Evolutionary conservation across 2,888 invertebrate genomes (phyloP), one percentile per base, ranked within the genome.

Genomic region (Cacoxenus indagator): DNA sequence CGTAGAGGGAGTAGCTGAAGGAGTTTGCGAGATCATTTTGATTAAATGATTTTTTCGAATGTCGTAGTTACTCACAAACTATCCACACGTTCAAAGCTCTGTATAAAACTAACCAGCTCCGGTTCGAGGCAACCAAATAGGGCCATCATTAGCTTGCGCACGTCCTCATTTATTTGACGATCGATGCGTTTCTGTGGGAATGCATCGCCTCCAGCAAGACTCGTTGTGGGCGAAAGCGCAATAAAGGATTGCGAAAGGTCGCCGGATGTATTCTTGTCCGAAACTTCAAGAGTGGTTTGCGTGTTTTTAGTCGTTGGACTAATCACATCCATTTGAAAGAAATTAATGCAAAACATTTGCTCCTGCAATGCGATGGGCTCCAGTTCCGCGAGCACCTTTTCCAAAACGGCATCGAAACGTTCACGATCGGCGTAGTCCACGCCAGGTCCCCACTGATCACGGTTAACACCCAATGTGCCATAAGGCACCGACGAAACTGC

Each of bases 321-420:
- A 69, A 90, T 82, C 75, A 90, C 90, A 82, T 94, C 94, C 78
- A 96, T 90, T 87, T 95, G 95, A 87, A 99, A 96, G 89, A 98
- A 99, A 71, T 92, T 91, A 19, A 95, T 92, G 86, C 97, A 98
- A 89, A 99, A 99, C 76, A 96, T 94, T 89, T 98, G 98, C 87
- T 99, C 99, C 26, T 95, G 94, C 75, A 97, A 90, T 85, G 98
- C 97, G 67, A 97, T 93, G 3, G 95, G 95, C 86, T 97, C 97
- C 73, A 98, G 90, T 84, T 96, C 94, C 17, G 94, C 94, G 69
- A 99, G 90, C 65, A 97, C 95, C 87, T 94, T 92, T 86, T 96
- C 96, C 69, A 96, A 89, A 64, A 95, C 90, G 70, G 93, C 90
- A 84, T 94, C 93, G 76, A 91, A 91, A 57, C 89, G 88, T 70